A percentile compares a stretch with the other conserved stretches of the same genome.
Conservation (phyloP, 2,888 invertebrate genomes). For the Dolichopus griseipennis region DNA sequence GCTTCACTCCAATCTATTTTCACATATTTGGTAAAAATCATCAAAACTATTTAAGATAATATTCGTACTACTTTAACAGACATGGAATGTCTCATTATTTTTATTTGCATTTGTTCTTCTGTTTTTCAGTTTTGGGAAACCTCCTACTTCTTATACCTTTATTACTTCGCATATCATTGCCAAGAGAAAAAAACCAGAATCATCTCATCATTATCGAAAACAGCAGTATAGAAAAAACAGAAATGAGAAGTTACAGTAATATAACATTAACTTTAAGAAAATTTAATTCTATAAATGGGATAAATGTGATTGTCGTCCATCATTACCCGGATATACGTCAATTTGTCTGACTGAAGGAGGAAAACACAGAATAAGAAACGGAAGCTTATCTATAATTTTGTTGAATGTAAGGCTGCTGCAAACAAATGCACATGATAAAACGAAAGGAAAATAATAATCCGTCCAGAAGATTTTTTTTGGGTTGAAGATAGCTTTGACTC, state of each 20-base stretch:
- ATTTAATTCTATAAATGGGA: constrained; percentile 3
- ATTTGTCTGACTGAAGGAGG: constrained; percentile 17
- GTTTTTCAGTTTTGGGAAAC: neutral
- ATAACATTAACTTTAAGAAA: neutral
- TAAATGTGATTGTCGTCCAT: constrained; percentile 18
- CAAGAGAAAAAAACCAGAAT: neutral
- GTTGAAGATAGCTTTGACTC: too few relatives aligned
- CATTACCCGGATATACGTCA: constrained; percentile 21
- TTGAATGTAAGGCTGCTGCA: too few relatives aligned
- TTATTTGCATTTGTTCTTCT: neutral
- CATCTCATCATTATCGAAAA: neutral
- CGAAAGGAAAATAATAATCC: too few relatives aligned
- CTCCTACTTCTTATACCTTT: neutral
- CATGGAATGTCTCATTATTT: too few relatives aligned
- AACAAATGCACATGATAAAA: too few relatives aligned
- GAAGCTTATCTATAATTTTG: neutral
- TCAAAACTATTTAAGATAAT: neutral
- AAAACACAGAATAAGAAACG: neutral
- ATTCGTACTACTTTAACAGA: too few relatives aligned
- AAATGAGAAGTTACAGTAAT: neutral
- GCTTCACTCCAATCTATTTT: neutral
- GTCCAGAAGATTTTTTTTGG: too few relatives aligned
- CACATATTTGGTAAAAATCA: neutral
- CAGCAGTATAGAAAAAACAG: neutral
- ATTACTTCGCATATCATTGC: too few relatives aligned